A percentile compares a stretch with the other conserved stretches of the same genome.
phyloP scores from a whole-genome alignment of 2,888 invertebrate species.

The Lithodes maja region DNA sequence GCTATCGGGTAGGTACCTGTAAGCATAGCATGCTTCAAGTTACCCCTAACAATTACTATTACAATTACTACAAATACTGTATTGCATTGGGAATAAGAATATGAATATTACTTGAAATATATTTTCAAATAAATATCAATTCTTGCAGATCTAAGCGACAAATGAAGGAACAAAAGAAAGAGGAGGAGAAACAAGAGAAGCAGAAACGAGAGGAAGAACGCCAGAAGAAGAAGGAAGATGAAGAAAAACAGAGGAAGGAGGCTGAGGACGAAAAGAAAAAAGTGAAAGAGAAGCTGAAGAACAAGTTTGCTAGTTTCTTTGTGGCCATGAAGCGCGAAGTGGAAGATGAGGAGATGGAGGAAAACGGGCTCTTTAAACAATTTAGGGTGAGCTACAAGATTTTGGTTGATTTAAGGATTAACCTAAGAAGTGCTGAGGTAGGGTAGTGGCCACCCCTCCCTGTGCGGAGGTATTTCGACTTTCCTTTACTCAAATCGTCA shows the following conservation, averaged over 20 bases:
- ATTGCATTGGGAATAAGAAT: neutral
- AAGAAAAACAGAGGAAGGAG: constrained; percentile 29
- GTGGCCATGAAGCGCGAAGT: constrained; percentile 57
- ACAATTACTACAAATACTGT: too few relatives aligned
- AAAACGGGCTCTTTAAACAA: constrained; percentile 33
- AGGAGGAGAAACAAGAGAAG: constrained; percentile 33
- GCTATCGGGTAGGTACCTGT: too few relatives aligned
- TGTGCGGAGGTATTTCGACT: too few relatives aligned
- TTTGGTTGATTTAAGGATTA: neutral
- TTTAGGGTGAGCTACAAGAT: constrained; percentile 41
- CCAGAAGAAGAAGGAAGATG: constrained; percentile 40
- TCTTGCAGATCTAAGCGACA: neutral
- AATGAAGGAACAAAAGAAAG: constrained; percentile 27
- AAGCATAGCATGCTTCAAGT: too few relatives aligned
- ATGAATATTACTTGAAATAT: neutral
- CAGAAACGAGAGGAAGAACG: constrained; percentile 26
- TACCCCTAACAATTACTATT: too few relatives aligned
- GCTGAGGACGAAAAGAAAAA: constrained; percentile 56
- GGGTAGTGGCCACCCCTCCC: too few relatives aligned
- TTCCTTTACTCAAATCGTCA: too few relatives aligned
- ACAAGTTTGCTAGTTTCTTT: constrained; percentile 67
- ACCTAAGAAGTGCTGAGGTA: too few relatives aligned
- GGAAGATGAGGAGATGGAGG: constrained; percentile 30
- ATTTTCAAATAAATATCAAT: neutral
- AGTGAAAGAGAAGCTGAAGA: constrained; percentile 41